Conservation (phyloP, 2,113 vertebrate genomes). For the Tretioscincus oriximinensis region DNA sequence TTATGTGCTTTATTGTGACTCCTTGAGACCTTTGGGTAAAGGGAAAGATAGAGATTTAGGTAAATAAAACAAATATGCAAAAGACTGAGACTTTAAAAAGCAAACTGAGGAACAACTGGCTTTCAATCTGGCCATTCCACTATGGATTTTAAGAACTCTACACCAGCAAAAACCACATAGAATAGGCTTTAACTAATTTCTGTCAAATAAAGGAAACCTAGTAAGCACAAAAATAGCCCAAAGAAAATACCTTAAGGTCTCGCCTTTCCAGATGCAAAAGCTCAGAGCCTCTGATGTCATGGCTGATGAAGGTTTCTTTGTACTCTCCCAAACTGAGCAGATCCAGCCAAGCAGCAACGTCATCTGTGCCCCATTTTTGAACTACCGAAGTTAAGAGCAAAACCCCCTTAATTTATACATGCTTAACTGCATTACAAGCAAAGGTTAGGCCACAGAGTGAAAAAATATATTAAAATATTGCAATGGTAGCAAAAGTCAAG, state of each 20-base stretch:
- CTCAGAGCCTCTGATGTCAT: slow-evolving; percentile 98
- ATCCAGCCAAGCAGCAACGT: slow-evolving; percentile 99
- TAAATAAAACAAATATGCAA: too few species aligned
- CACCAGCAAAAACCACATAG: slow-evolving; percentile 68
- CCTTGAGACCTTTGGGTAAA: too few species aligned
- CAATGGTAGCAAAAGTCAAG: slow-evolving; percentile 78
- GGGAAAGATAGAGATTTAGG: too few species aligned
- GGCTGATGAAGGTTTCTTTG: slow-evolving; percentile 96
- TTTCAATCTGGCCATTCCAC: too few species aligned
- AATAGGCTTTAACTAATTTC: slow-evolving; percentile 59
- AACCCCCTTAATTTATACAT: slow-evolving; percentile 90
- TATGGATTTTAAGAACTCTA: slow-evolving; percentile 27
- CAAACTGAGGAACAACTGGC: too few species aligned
- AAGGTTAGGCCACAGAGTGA: slow-evolving; percentile 81
- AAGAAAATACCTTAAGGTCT: slow-evolving; percentile 97
- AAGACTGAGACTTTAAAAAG: too few species aligned
- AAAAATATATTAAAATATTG: slow-evolving; percentile 72
- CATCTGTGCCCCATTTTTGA: slow-evolving; percentile 99
- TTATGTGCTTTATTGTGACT: too few species aligned
- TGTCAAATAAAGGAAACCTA: slow-evolving; percentile 65
- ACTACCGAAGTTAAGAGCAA: slow-evolving; percentile 97
- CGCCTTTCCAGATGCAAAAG: slow-evolving; percentile 98
- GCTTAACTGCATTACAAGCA: slow-evolving; percentile 84
- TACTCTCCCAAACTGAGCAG: slow-evolving; percentile 99
- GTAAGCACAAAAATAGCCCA: slow-evolving; percentile 78